Evolutionary conservation across 2,888 invertebrate species (phyloP).

Genomic region (Amblyjoppa proteus): DNA sequence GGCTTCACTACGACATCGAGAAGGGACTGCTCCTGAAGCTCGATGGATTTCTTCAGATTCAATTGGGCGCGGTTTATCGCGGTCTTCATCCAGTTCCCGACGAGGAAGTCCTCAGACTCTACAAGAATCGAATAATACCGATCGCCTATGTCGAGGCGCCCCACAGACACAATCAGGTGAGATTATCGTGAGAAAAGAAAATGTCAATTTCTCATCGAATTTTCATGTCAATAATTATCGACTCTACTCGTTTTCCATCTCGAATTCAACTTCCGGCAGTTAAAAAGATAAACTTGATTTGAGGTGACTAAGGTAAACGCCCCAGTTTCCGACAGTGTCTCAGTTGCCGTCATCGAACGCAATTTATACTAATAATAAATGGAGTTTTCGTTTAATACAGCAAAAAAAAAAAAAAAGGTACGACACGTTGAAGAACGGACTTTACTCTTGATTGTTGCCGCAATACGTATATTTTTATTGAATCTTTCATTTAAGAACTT

Average conservation of each 20-base stretch:
- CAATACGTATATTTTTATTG: too few relatives aligned
- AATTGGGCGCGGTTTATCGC: conserved; percentile 96
- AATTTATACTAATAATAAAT: too few relatives aligned
- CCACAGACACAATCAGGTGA: conserved; percentile 90
- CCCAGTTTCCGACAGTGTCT: too few relatives aligned
- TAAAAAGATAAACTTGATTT: not conserved
- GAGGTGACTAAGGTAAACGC: too few relatives aligned
- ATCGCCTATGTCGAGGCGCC: conserved; percentile 95
- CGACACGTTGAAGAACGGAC: too few relatives aligned
- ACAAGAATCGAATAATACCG: conserved; percentile 94
- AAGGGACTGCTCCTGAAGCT: conserved; percentile 97
- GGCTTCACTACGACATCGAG: conserved; percentile 99
- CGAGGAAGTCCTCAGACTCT: conserved; percentile 93
- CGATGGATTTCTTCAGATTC: conserved; percentile 98
- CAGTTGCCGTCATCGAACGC: too few relatives aligned
- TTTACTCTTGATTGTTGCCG: too few relatives aligned
- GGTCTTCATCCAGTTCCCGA: conserved; percentile 93
- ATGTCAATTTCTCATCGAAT: conserved; percentile 10
- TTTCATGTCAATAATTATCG: conserved; percentile 8
- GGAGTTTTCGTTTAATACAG: too few relatives aligned
- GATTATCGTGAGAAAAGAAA: conserved; percentile 68
- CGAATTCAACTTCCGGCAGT: not conserved
- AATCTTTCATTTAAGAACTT: too few relatives aligned
- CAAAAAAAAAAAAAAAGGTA: too few relatives aligned
- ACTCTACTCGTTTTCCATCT: not conserved